Evolutionary conservation across 2,797 vertebrate genomes (phyloP), one percentile per base, ranked within the genome.

Genomic region (Enteromius viviparus): DNA sequence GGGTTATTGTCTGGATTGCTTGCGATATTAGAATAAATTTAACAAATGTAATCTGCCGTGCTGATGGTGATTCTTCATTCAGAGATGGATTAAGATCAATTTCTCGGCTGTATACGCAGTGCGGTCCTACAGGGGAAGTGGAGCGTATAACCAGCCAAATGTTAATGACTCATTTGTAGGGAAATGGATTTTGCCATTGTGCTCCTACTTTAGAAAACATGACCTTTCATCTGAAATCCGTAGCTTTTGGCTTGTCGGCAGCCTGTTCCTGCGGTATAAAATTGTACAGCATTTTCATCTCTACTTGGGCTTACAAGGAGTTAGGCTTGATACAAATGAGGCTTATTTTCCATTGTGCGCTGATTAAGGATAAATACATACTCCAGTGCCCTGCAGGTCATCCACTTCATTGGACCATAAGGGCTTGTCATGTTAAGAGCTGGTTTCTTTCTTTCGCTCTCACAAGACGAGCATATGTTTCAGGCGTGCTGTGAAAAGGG

Each of bases 331-430:
- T 90, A 89, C 85, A 89, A 84, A 88, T 87, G 80, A 89, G 86
- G 81, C 88, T 77, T 87, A 71, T 87, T 84, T 78, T 84, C 87
- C 80, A 85, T 86, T 88, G 89, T 89, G 82, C 78, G 76, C 74
- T 90, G 85, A 92, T 92, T 91, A 91, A 92, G 90, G 85, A 89
- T 92, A 92, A 93, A 93, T 92, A 88, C 74, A 70, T 84, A 88
- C 89, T 91, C 85, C 86, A 88, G 84, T 85, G 84, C 78, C 87
- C 90, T 85, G 82, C 82, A 83, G 84, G 87, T 90, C 83, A 88
- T 85, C 83, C 86, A 89, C 90, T 88, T 90, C 83, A 85, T 76
- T 84, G 89, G 87, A 42, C 90, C 34, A 23, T 86, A 80, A 91
- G 88, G 86, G 78, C 84, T 78, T 82, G 86, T 83, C 80, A 69